Base-by-base conservation (phyloP, 2,113 vertebrate genomes). In the Leptocoma aspasia region DNA sequence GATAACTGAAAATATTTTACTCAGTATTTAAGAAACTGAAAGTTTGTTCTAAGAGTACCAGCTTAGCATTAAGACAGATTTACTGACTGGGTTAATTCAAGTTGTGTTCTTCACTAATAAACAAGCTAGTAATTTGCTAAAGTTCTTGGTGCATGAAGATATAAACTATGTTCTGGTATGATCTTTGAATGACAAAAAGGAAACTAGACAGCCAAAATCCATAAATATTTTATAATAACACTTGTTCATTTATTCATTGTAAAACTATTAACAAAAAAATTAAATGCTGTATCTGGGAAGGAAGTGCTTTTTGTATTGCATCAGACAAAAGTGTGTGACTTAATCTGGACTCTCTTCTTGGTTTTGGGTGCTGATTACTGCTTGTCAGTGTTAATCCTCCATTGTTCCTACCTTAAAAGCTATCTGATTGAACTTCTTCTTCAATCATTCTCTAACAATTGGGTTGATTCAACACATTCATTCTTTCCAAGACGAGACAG, bases 321-420 rank as follows among this genome's bases (percentile, higher is more conserved):
- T 77, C 19, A 39, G 50, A 27, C 13, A 60, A 22, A 89, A 85
- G 70, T 12, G 8, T 63, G 24, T 2, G 13, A 30, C 37, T 66
- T 87, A 71, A 70, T 92, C 49, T 90, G 69, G 31, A 70, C 13
- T 61, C 17, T 45, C 7, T 61, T 79, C 50, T 60, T 82, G 41
- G 0, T 69, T 95, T 91, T 45, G 50, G 41, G 26, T 2, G 3
- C 28, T 44, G 59, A 91, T 82, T 95, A 42, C 35, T 81, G 24
- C 52, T 96, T 94, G 41, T 73, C 66, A 79, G 11, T 41, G 54
- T 50, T 82, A 89, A 82, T 89, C 27, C 28, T 4, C 35, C 65
- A 21, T 89, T 96, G 73, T 93, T 93, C 44, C 49, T 69, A 81
- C 73, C 73, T 94, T 93, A 75, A 94, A 89, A 94, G 17, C 37